A percentile compares a stretch with the other conserved stretches of the same genome.
Evolutionary conservation across 2,888 invertebrate species (phyloP).

Genomic region (Leptura quadrifasciata): DNA sequence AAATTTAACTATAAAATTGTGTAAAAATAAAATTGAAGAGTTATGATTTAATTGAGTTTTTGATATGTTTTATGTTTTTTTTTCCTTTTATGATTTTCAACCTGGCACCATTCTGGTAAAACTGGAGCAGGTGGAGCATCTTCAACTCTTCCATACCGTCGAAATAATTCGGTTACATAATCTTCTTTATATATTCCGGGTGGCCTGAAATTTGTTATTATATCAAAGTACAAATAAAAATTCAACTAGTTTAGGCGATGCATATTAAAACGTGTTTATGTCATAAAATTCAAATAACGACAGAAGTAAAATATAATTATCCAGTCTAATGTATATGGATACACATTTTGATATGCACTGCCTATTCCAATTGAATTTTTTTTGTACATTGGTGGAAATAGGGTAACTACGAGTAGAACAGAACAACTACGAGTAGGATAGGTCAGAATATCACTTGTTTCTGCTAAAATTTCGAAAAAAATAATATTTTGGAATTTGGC

Average conservation of each 20-base stretch:
- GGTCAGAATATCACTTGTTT: too few relatives aligned
- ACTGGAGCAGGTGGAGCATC: conserved; percentile 84
- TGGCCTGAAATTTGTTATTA: conserved; percentile 76
- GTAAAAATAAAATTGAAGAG: neutral
- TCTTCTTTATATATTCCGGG: conserved; percentile 99
- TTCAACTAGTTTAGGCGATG: neutral
- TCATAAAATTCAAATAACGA: too few relatives aligned
- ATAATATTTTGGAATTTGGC: too few relatives aligned
- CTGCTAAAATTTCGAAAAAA: too few relatives aligned
- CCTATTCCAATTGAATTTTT: too few relatives aligned
- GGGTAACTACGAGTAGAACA: too few relatives aligned
- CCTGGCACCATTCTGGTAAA: conserved; percentile 85
- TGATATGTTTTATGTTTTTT: neutral
- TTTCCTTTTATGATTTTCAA: conserved; percentile 1
- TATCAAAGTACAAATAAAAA: neutral
- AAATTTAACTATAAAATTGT: neutral
- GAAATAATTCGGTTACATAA: conserved; percentile 91
- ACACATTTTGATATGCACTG: too few relatives aligned
- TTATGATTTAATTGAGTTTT: neutral
- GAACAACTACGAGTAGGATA: too few relatives aligned
- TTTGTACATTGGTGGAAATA: too few relatives aligned
- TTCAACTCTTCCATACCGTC: conserved; percentile 84
- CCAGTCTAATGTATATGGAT: too few relatives aligned
- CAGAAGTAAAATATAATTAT: too few relatives aligned
- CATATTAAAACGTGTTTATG: conserved; percentile 14